Evolutionary conservation across 2,888 invertebrate species (phyloP).

Genomic region (Ernsta delagoae): DNA sequence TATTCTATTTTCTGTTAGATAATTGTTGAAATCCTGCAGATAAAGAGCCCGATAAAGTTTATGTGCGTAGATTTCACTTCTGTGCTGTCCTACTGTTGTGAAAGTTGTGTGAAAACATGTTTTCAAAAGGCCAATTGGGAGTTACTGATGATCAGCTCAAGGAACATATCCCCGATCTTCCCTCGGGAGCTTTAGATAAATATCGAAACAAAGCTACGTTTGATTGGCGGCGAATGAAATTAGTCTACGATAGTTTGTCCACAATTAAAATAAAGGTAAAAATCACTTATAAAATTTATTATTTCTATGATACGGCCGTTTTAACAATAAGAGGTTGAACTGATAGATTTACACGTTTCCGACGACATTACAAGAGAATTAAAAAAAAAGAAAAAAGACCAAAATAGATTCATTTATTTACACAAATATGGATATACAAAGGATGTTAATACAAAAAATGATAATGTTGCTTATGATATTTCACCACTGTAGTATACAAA

Average conservation of each 20-base stretch:
- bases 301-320: no score
- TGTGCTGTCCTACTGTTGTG: background rate
- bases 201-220: slow-evolving; percentile 88
- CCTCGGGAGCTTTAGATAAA: slow-evolving; percentile 86
- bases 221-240: slow-evolving; percentile 87
- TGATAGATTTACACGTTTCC: no score
- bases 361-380: no score
- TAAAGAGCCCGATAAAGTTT: background rate
- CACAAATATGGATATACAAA: no score
- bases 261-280: slow-evolving; percentile 70
- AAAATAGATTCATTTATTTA: no score
- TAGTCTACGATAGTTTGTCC: slow-evolving; percentile 64
- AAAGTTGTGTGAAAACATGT: slow-evolving; percentile 10
- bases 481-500: no score
- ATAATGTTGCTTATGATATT: no score
- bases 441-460: no score
- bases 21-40: background rate
- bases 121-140: background rate
- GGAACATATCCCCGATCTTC: slow-evolving; percentile 83
- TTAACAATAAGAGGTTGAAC: no score
- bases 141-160: slow-evolving; percentile 55
- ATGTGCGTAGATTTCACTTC: background rate
- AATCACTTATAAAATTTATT: no score
- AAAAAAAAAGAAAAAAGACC: no score
- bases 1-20: background rate